phyloP scores from a whole-genome alignment of 1,140 invertebrate genomes.

The Drosophila serrata region DNA sequence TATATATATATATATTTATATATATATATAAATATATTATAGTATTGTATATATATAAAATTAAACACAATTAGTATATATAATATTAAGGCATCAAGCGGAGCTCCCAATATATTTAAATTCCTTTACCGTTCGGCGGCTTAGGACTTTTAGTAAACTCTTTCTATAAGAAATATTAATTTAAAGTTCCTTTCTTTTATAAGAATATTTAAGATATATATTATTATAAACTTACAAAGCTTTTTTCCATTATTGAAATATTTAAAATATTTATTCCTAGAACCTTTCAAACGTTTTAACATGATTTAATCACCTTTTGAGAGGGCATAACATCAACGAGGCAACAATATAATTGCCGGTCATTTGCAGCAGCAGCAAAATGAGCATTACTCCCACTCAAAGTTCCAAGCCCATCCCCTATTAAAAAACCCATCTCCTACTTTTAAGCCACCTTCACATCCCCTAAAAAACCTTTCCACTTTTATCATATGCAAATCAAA shows the following conservation, averaged over 20 bases:
- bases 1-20: too few relatives aligned
- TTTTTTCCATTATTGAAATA: too few relatives aligned
- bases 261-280: background rate
- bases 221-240: too few relatives aligned
- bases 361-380: slow-evolving; percentile 81
- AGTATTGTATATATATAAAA: too few relatives aligned
- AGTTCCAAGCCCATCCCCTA: background rate
- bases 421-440: slow-evolving; percentile 1
- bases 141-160: too few relatives aligned
- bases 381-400: slow-evolving; percentile 46
- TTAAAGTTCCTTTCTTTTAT: background rate
- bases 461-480: slow-evolving; percentile 34
- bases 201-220: background rate
- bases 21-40: too few relatives aligned
- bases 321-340: slow-evolving; percentile 2
- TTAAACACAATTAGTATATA: too few relatives aligned
- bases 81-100: background rate
- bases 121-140: too few relatives aligned
- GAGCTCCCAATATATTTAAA: too few relatives aligned
- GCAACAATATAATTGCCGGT: slow-evolving; percentile 80
- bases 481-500: slow-evolving; percentile 83
- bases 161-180: too few relatives aligned
- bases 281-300: background rate
- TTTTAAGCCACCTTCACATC: background rate
- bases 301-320: background rate